phyloP scores from a whole-genome alignment of 2,797 vertebrate genomes.

The Loris lydekkerianus region DNA sequence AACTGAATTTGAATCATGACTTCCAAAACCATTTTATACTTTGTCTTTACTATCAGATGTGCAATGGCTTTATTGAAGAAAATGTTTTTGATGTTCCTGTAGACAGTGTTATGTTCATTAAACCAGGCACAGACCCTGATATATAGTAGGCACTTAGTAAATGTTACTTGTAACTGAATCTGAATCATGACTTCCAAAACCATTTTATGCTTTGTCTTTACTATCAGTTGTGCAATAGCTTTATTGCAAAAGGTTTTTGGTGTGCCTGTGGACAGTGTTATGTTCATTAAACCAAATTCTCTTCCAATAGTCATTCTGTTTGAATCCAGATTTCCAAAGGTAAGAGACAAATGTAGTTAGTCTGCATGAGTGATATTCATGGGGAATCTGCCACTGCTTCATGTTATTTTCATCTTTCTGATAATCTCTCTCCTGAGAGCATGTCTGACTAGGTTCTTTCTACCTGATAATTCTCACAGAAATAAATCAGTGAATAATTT shows the following conservation, averaged over 20 bases:
- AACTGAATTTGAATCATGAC: constrained; percentile 43
- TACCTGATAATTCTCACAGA: constrained; percentile 78
- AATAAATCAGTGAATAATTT: constrained; percentile 79
- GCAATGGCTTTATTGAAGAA: neutral
- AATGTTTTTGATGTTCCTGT: constrained; percentile 38
- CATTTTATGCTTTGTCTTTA: constrained; percentile 54
- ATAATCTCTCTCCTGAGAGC: constrained; percentile 80
- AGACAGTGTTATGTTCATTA: constrained; percentile 43
- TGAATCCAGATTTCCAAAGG: constrained; percentile 62
- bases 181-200: constrained; percentile 51
- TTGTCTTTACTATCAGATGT: constrained; percentile 18
- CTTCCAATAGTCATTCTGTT: constrained; percentile 22
- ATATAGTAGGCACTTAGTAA: constrained; percentile 23
- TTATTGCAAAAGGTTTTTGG: constrained; percentile 47
- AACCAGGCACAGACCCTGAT: constrained; percentile 7
- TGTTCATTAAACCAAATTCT: constrained; percentile 64
- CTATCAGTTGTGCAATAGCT: neutral
- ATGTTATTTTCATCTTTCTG: constrained; percentile 78
- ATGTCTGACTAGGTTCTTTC: constrained; percentile 80
- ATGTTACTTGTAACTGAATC: constrained; percentile 45
- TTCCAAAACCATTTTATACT: constrained; percentile 52
- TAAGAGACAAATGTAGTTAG: constrained; percentile 70
- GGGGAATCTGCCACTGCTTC: constrained; percentile 62
- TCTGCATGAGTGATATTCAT: constrained; percentile 71
- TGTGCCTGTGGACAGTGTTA: neutral